A percentile compares a stretch with the other conserved stretches of the same genome.
Conservation (phyloP, 2,113 vertebrate species). For the Scalopus aquaticus region DNA sequence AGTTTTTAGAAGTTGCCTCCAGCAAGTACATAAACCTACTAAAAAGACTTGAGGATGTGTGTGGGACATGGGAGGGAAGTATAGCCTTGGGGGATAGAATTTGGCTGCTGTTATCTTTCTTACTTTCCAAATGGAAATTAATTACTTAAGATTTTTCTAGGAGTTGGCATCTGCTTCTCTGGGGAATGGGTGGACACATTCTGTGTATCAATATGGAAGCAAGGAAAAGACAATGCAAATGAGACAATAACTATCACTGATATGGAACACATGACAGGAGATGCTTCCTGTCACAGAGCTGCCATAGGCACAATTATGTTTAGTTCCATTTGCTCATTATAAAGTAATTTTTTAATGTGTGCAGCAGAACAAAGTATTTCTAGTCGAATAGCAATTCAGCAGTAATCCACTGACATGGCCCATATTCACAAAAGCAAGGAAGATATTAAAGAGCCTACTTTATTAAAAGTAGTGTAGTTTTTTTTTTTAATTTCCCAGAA, state of each 20-base stretch:
- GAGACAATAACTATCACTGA: constrained; percentile 35
- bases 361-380: constrained; percentile 40
- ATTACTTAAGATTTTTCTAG: not conserved
- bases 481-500: constrained; percentile 37
- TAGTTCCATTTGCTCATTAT: constrained; percentile 38
- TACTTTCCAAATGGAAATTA: not conserved
- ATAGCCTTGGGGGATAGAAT: not conserved
- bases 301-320: not conserved
- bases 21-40: not conserved
- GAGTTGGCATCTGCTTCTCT: not conserved
- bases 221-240: constrained; percentile 33
- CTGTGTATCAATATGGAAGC: not conserved
- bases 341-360: constrained; percentile 38
- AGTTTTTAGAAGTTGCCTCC: not conserved
- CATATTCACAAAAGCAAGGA: not conserved
- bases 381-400: constrained; percentile 41
- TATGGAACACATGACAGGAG: not conserved
- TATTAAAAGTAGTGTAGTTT: constrained; percentile 46
- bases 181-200: not conserved
- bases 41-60: not conserved
- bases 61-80: accelerated
- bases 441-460: constrained; percentile 33
- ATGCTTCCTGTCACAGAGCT: not conserved
- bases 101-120: not conserved
- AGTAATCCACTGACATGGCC: constrained; percentile 29